Base-by-base conservation (phyloP, 2,113 vertebrate species). In the Ramphastos sulfuratus region DNA sequence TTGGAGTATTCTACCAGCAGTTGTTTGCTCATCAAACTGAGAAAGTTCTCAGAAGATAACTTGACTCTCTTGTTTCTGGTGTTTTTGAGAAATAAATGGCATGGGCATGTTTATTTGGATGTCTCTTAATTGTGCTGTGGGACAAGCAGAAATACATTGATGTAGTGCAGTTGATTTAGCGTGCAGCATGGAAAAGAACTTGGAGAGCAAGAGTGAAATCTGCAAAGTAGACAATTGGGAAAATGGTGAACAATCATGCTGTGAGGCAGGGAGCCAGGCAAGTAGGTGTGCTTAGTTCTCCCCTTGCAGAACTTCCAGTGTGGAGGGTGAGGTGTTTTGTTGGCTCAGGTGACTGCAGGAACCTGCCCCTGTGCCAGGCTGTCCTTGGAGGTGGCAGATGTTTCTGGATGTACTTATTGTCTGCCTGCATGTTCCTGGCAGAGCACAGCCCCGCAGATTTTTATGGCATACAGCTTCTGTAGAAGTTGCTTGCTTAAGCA, bases 41-140 rank as follows among this genome's bases (percentile, higher is more conserved):
- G 73, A 35, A 89, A 44, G 79, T 76, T 69, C 85, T 90, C 76
- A 72, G 82, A 87, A 88, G 85, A 93, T 70, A 56, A 58, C 60
- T 37, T 73, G 77, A 89, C 74, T n/a, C 94, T 89, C 83, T 93
- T 80, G 37, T 91, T 89, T 85, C 31, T 59, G 67, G 17, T 82
- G 60, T 81, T 63, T 94, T 89, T 87, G 58, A 89, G 91, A 83
- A 95, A 93, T 96, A 96, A 96, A 96, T 25, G 59, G 73, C 94
- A 90, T 69, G 76, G 90, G 76, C 80, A 86, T 86, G 88, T 88
- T 90, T 61, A 78, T 86, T 86, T 58, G 31, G 31, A 35, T 37
- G 91, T 95, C 50, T 95, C 24, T 87, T 94, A 75, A 88, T 88
- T 90, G 54, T 71, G 48, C 39, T 71, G 42, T 52, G 54, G 59